Conservation (phyloP, 2,888 invertebrate species). For the Oxyteleia sp. region DNA sequence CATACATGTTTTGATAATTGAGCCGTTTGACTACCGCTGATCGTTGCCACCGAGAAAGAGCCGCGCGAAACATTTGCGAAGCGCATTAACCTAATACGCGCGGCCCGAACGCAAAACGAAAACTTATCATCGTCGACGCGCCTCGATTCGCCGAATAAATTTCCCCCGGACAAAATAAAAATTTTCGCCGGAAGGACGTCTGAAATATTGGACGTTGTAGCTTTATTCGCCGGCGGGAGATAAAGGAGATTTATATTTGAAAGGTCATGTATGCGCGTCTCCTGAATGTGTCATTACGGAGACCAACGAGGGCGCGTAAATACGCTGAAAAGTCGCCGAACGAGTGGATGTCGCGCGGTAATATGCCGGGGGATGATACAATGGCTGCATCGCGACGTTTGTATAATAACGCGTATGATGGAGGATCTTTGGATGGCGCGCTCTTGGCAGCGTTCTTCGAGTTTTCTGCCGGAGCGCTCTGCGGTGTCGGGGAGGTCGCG, state of each 20-base stretch:
- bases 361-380: slow-evolving; percentile 75
- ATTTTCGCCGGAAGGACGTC: slow-evolving; percentile 46
- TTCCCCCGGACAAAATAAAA: slow-evolving; percentile 27
- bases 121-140: slow-evolving; percentile 24
- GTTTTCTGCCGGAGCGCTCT: slow-evolving; percentile 72
- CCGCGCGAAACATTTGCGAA: slow-evolving; percentile 43
- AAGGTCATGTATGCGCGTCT: slow-evolving; percentile 61
- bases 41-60: slow-evolving; percentile 41
- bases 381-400: slow-evolving; percentile 82
- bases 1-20: slow-evolving; percentile 87
- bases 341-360: slow-evolving; percentile 46
- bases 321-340: slow-evolving; percentile 58
- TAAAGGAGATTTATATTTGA: slow-evolving; percentile 67
- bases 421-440: slow-evolving; percentile 82
- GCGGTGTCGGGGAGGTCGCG: slow-evolving; percentile 70
- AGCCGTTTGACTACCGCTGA: slow-evolving; percentile 74
- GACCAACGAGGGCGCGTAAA: slow-evolving; percentile 68
- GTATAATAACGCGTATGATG: slow-evolving; percentile 86
- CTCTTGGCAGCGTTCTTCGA: slow-evolving; percentile 84
- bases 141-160: slow-evolving; percentile 46
- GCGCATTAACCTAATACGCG: slow-evolving; percentile 46
- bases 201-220: slow-evolving; percentile 64
- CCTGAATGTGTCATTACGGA: slow-evolving; percentile 72
- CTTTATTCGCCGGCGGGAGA: slow-evolving; percentile 67
- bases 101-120: slow-evolving; percentile 29